Evolutionary conservation across 2,797 vertebrate genomes (phyloP).

Genomic region (Morus bassanus): DNA sequence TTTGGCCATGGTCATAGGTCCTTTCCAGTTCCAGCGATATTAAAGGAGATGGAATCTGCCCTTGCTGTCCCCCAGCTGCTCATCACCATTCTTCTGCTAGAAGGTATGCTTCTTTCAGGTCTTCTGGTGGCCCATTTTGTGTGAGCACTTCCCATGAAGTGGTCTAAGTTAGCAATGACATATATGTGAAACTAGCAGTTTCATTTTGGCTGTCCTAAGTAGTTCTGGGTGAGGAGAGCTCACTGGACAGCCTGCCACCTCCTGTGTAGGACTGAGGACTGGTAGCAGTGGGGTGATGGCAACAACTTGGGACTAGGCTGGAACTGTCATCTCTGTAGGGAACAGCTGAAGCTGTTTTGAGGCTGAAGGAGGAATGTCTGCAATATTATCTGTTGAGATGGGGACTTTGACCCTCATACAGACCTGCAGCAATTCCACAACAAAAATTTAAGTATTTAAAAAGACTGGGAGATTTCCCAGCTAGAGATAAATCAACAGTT

Average conservation of each 20-base stretch:
- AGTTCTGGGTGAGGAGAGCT: not conserved
- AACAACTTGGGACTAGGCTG: not conserved
- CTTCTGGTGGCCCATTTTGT: not conserved
- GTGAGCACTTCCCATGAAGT: not conserved
- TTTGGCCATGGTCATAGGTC: not conserved
- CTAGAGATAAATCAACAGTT: constrained; percentile 46
- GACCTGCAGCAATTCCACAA: constrained; percentile 13
- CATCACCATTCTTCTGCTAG: not conserved
- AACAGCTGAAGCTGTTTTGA: constrained; percentile 18
- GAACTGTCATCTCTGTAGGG: not conserved
- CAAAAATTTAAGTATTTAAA: constrained; percentile 24
- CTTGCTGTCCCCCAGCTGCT: not conserved
- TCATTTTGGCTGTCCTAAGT: not conserved
- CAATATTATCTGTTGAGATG: not conserved
- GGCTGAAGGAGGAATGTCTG: not conserved
- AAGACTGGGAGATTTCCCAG: constrained; percentile 47
- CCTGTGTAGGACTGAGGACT: not conserved
- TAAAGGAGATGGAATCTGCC: not conserved
- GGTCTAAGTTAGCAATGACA: not conserved
- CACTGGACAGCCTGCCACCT: not conserved
- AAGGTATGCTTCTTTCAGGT: not conserved
- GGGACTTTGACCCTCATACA: not conserved
- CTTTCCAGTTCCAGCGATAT: not conserved
- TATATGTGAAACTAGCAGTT: not conserved
- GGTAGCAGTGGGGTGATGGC: not conserved